Base-by-base conservation (phyloP, 2,888 invertebrate species). In the Panorpa germanica region DNA sequence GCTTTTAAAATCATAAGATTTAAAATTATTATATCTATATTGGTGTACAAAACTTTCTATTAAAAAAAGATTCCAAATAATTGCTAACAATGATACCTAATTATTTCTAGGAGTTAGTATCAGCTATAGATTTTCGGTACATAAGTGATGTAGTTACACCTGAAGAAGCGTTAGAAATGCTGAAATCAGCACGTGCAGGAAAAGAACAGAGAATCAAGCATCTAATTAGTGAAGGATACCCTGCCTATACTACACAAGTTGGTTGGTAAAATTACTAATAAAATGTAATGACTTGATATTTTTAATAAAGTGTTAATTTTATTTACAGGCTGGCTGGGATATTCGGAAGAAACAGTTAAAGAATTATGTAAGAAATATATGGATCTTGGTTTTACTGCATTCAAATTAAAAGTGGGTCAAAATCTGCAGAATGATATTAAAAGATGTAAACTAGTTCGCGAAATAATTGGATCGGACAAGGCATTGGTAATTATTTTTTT, bases 361-460 rank as follows among this genome's bases (percentile, higher is more conserved):
- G 50, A 62, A 35, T 55, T 82, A 2, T 81, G 81, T 39, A 53
- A 65, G 32, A 70, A 78, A 48, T 83, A 75, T 47, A 46, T 85
- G 35, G 59, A 62, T 5, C 56, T 70, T 26, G 86, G 86, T 9
- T 86, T 80, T 48, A 74, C 66, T 1, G 66, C 74, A 29, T 90
- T 90, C 49, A 91, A 91, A 57, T 64, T 82, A 8, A 91, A 91
- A 61, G 85, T 91, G n/a, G 91, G 90, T 1, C 61, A 65, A 36
- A 68, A 73, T 50, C 48, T 85, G 11, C 63, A 76, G 35, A 75
- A 80, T 39, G 90, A 90, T 47, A 65, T 66, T 24, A 61, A 69
- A 37, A 56, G 90, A 35, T 73, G 81, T 42, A 57, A 59, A 39
- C 54, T 75, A 6, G 73, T 90, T 4, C 63, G 90, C 20, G 63